A percentile compares a stretch with the other conserved stretches of the same genome.
Evolutionary conservation across 2,888 invertebrate genomes (phyloP).

Genomic region (Caenorhabditis uteleia): DNA sequence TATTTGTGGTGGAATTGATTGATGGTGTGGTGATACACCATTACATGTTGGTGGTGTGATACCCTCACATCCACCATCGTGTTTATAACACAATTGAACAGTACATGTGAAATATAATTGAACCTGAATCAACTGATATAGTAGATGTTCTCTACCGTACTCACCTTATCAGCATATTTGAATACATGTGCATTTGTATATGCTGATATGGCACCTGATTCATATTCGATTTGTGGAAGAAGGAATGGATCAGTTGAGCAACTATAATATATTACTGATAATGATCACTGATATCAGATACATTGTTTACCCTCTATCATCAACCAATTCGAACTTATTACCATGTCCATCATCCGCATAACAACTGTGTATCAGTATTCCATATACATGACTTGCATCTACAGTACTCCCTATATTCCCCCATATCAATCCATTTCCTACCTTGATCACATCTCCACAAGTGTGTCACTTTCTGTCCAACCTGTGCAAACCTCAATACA

Average conservation of each 20-base stretch:
- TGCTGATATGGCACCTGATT: slow-evolving; percentile 39
- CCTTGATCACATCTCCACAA: slow-evolving; percentile 68
- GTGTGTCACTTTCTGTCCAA: slow-evolving; percentile 63
- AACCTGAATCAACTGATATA: slow-evolving; percentile 34
- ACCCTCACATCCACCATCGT: slow-evolving; percentile 69
- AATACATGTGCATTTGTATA: slow-evolving; percentile 65
- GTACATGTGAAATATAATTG: slow-evolving; percentile 69
- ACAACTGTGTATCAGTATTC: slow-evolving; percentile 68
- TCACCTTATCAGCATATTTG: slow-evolving; percentile 68
- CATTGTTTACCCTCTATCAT: slow-evolving; percentile 62
- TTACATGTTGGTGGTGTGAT: slow-evolving; percentile 46
- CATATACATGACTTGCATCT: slow-evolving; percentile 65
- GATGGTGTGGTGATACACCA: slow-evolving; percentile 4
- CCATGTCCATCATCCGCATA: slow-evolving; percentile 69
- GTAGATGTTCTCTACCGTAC: not conserved
- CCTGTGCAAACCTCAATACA: slow-evolving; percentile 52
- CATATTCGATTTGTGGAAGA: slow-evolving; percentile 58
- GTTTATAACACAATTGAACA: slow-evolving; percentile 69
- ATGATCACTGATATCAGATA: not conserved
- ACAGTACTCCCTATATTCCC: slow-evolving; percentile 10
- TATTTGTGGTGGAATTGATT: slow-evolving; percentile 1
- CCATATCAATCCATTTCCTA: slow-evolving; percentile 11
- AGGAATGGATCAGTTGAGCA: slow-evolving; percentile 64
- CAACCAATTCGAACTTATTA: slow-evolving; percentile 66
- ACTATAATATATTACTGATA: slow-evolving; percentile 32